Percentiles rank a stretch among this genome's conserved stretches.
These are phyloP conservation scores for Ceuthmochares aereus DNA, from an alignment of 2,113 vertebrate species.

Conservation along the genomic window DNA sequence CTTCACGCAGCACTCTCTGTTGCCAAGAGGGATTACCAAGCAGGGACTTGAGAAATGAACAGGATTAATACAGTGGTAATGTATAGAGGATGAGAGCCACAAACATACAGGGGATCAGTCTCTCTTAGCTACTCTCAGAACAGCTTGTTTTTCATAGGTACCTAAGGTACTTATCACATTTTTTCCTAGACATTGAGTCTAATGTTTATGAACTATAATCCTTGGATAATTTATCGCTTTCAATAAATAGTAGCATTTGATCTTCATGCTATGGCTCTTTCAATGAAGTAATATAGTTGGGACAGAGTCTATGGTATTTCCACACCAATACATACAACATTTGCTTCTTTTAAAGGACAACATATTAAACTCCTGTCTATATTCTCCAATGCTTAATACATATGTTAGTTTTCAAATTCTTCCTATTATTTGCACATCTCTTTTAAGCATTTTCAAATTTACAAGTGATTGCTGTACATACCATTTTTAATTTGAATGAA, in stretches of 20 bases:
- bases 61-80: not conserved
- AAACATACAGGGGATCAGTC: not conserved
- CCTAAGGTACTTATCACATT: not conserved
- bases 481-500: not conserved
- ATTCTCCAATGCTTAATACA: not conserved
- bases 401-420: not conserved
- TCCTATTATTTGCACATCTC: not conserved
- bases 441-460: not conserved
- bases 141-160: constrained; percentile 5
- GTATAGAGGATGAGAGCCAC: not conserved
- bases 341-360: not conserved
- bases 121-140: not conserved
- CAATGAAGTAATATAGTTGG: not conserved
- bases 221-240: constrained; percentile 44
- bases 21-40: not conserved
- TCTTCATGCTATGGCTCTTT: constrained; percentile 6
- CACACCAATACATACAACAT: not conserved
- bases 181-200: not conserved
- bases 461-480: not conserved
- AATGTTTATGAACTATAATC: constrained; percentile 21
- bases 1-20: not conserved
- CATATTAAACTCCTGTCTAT: not conserved
- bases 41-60: not conserved
- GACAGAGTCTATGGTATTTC: constrained; percentile 6
- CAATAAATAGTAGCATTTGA: constrained; percentile 22